Evolutionary conservation across 1,140 invertebrate genomes (phyloP).

Genomic region (Philaenus spumarius): DNA sequence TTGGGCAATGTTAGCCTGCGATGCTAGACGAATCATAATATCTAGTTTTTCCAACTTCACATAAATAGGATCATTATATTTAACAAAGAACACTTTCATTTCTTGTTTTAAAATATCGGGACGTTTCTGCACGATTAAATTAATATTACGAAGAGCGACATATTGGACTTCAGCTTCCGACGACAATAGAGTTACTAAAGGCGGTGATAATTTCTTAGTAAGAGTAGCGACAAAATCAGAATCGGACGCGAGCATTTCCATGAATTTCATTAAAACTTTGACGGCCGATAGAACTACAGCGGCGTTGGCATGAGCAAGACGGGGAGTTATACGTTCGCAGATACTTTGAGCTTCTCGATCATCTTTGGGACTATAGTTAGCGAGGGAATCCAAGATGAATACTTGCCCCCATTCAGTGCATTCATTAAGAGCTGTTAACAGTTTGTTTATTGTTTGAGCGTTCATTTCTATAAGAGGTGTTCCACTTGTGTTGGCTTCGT

Average conservation of each 20-base stretch:
- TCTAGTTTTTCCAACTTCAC: conserved; percentile 99
- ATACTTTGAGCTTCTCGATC: conserved; percentile 99
- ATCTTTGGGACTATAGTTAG: conserved; percentile 96
- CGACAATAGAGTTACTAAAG: conserved; percentile 95
- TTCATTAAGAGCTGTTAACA: conserved; percentile 96
- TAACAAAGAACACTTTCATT: conserved; percentile 99
- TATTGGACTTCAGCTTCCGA: conserved; percentile 99
- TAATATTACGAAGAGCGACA: conserved; percentile 97
- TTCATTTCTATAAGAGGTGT: conserved; percentile 95
- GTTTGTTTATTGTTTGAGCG: conserved; percentile 95
- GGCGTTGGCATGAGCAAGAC: conserved; percentile 97
- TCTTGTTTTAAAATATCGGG: conserved; percentile 99
- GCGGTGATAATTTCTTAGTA: conserved; percentile 96
- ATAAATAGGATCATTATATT: conserved; percentile 99
- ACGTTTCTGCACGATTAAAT: conserved; percentile 98
- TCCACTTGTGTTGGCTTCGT: conserved; percentile 91
- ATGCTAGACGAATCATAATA: conserved; percentile 98
- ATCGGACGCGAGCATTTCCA: conserved; percentile 92
- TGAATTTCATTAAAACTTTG: conserved; percentile 95
- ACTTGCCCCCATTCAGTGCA: conserved; percentile 99
- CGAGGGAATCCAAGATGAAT: conserved; percentile 96
- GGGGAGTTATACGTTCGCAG: conserved; percentile 95
- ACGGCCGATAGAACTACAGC: conserved; percentile 99
- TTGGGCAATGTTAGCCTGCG: conserved; percentile 96
- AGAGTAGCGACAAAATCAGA: conserved; percentile 91